Conservation (phyloP, 2,888 invertebrate species). For the Cremastinae sp. region DNA sequence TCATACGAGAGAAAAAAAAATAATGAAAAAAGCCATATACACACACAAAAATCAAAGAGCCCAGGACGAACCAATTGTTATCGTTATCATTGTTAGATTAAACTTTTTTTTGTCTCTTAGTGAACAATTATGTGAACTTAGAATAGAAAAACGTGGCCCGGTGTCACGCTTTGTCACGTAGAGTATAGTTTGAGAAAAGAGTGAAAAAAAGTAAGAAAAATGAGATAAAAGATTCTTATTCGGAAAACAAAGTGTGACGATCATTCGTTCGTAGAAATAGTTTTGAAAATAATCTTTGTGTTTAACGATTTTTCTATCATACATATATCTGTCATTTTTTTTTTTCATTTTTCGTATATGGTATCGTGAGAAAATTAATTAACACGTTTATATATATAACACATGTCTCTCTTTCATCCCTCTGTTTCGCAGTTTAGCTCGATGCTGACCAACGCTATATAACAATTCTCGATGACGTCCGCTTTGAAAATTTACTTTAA, state of each 20-base stretch:
- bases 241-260: slow-evolving; percentile 47
- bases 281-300: slow-evolving; percentile 36
- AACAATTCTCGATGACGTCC: slow-evolving; percentile 34
- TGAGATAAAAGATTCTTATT: slow-evolving; percentile 31
- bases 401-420: slow-evolving; percentile 31
- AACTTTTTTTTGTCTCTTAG: slow-evolving; percentile 5
- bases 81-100: slow-evolving; percentile 30
- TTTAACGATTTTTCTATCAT: slow-evolving; percentile 24
- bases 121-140: slow-evolving; percentile 29
- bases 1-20: too few relatives aligned
- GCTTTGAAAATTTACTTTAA: slow-evolving; percentile 18
- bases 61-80: not conserved
- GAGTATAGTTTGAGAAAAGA: slow-evolving; percentile 37
- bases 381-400: slow-evolving; percentile 18
- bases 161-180: slow-evolving; percentile 53
- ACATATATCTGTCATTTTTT: slow-evolving; percentile 13
- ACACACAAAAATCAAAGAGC: too few relatives aligned
- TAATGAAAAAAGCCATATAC: too few relatives aligned
- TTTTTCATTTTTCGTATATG: slow-evolving; percentile 6
- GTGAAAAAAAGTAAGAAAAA: not conserved
- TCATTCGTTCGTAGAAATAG: slow-evolving; percentile 58
- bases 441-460: slow-evolving; percentile 43
- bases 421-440: slow-evolving; percentile 49
- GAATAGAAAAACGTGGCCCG: slow-evolving; percentile 49
- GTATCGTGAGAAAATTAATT: slow-evolving; percentile 4